Evolutionary conservation across 92 coral and sea anemone genomes (phyloP).

Genomic region (Porites evermanni): DNA sequence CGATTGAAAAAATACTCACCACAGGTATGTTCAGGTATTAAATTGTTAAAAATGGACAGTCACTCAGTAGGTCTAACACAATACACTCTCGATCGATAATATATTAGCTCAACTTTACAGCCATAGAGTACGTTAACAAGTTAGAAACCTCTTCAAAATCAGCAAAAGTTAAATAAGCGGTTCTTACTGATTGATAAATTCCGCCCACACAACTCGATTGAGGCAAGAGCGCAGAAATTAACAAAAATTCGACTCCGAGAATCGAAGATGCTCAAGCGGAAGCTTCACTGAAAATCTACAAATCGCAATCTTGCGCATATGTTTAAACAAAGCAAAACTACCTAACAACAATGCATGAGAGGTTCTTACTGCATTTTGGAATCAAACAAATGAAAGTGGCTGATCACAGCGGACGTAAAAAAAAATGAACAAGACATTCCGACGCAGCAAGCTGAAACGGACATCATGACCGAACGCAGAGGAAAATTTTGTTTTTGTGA

Average conservation of each 20-base stretch:
- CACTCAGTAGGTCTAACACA: no score
- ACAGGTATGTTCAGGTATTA: no score
- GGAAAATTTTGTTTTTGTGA: constrained; percentile 19
- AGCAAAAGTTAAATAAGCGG: neutral
- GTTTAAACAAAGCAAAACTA: neutral
- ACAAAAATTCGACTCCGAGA: neutral
- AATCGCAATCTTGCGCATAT: neutral
- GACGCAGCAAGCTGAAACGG: neutral
- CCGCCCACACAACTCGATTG: constrained; percentile 1
- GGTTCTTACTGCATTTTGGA: neutral
- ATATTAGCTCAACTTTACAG: no score
- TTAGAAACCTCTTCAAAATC: neutral
- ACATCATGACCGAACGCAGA: neutral
- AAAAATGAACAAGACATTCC: neutral
- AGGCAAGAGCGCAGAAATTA: neutral
- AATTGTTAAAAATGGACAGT: no score
- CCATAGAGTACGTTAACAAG: neutral
- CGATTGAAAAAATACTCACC: no score
- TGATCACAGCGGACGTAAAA: neutral
- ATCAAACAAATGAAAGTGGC: neutral
- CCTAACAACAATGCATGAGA: neutral
- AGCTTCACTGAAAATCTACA: neutral
- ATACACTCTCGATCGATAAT: no score
- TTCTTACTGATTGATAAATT: neutral
- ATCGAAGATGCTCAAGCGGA: neutral